Evolutionary conservation across 1,140 invertebrate genomes (phyloP).

Genomic region (Eufriesea mexicana): DNA sequence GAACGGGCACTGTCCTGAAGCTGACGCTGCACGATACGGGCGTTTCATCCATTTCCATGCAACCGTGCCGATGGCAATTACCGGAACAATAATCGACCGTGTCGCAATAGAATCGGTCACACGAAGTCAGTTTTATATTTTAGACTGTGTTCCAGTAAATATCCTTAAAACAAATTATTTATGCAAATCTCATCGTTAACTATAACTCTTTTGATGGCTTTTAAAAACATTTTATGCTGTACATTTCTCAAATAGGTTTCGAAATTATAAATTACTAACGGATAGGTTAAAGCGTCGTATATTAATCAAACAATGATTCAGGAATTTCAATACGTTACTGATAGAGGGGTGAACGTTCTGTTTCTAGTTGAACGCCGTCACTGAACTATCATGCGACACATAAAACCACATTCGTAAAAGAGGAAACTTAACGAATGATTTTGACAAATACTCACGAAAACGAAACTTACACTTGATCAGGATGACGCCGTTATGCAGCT

Average conservation of each 20-base stretch:
- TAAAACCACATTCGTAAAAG: background rate
- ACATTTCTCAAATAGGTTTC: background rate
- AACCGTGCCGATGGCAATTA: slow-evolving; percentile 45
- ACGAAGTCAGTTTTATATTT: background rate
- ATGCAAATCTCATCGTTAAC: background rate
- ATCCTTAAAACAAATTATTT: background rate
- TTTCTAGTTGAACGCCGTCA: slow-evolving; percentile 75
- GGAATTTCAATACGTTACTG: background rate
- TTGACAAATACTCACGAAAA: slow-evolving; percentile 3
- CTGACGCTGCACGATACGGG: slow-evolving; percentile 31
- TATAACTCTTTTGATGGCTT: background rate
- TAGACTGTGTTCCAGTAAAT: background rate
- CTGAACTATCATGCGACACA: slow-evolving; percentile 15
- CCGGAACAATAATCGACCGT: slow-evolving; percentile 42
- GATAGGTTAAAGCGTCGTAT: background rate
- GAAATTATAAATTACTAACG: background rate
- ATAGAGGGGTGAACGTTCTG: slow-evolving; percentile 29
- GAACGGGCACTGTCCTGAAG: slow-evolving; percentile 43
- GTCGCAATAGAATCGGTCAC: slow-evolving; percentile 23
- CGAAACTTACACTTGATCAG: slow-evolving; percentile 81
- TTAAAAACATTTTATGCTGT: background rate
- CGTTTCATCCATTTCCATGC: slow-evolving; percentile 42
- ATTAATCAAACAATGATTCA: background rate
- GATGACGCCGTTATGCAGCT: slow-evolving; percentile 80
- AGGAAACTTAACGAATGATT: background rate